phyloP scores from a whole-genome alignment of 2,888 invertebrate genomes.

The Argyresthia goedartella region DNA sequence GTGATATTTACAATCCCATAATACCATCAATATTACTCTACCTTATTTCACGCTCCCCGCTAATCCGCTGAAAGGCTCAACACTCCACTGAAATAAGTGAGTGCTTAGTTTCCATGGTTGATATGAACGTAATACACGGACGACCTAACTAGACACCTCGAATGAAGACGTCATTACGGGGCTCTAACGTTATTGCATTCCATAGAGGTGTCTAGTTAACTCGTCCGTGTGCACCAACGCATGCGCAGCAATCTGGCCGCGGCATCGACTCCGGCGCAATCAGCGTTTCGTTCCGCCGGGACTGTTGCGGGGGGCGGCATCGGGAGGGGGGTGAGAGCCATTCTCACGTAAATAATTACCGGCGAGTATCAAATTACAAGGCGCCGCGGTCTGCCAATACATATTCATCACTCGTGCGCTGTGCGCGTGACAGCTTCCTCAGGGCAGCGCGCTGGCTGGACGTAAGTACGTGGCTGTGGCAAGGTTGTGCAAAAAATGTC shows the following conservation, averaged over 20 bases:
- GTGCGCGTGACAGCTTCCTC: constrained; percentile 67
- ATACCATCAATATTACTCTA: too few species aligned
- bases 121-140: too few species aligned
- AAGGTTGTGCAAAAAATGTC: too few species aligned
- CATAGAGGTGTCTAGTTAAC: too few species aligned
- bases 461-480: too few species aligned
- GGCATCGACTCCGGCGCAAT: constrained; percentile 59
- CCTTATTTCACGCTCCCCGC: neutral
- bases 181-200: too few species aligned
- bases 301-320: constrained; percentile 17
- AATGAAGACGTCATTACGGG: too few species aligned
- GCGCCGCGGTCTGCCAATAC: constrained; percentile 63
- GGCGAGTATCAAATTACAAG: constrained; percentile 67
- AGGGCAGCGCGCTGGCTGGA: constrained; percentile 16
- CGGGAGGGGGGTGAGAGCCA: constrained; percentile 33
- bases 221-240: constrained; percentile 10
- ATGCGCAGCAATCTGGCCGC: constrained; percentile 46
- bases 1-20: too few species aligned
- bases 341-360: constrained; percentile 71
- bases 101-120: neutral
- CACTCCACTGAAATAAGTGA: neutral
- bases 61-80: neutral
- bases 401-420: constrained; percentile 64
- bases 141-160: too few species aligned
- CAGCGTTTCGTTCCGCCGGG: constrained; percentile 60